Evolutionary conservation across 2,113 vertebrate genomes (phyloP).

Genomic region (Proterorhinus semilunaris): DNA sequence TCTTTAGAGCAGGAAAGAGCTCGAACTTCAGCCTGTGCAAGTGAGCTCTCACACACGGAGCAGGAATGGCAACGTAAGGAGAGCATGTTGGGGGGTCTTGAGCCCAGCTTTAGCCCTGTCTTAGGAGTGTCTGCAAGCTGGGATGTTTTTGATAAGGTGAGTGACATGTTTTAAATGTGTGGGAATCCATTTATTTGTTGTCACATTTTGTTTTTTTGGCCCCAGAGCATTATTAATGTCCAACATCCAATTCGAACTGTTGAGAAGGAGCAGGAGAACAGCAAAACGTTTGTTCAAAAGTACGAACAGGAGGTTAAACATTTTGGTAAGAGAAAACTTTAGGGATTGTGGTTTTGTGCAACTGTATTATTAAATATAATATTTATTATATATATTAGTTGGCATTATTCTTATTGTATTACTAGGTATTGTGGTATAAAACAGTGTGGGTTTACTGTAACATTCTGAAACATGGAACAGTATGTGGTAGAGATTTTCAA

Average conservation of each 20-base stretch:
- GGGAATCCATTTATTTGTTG: background rate
- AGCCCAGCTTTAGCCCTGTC: conserved; percentile 79
- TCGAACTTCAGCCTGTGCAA: conserved; percentile 79
- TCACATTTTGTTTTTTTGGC: conserved; percentile 9
- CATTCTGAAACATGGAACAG: too few species aligned
- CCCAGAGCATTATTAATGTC: conserved; percentile 92
- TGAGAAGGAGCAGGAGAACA: conserved; percentile 84
- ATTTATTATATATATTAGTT: background rate
- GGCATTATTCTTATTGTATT: too few species aligned
- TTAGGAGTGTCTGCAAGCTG: conserved; percentile 81
- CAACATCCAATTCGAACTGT: conserved; percentile 68
- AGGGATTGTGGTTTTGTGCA: background rate
- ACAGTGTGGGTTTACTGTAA: too few species aligned
- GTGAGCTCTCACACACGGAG: conserved; percentile 85
- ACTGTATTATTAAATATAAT: background rate
- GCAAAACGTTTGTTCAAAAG: conserved; percentile 86
- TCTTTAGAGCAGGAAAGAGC: conserved; percentile 90
- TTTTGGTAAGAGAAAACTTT: conserved; percentile 83
- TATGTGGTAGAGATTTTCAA: too few species aligned
- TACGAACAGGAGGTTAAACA: conserved; percentile 91
- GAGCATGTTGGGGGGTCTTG: conserved; percentile 82
- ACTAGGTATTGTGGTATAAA: too few species aligned
- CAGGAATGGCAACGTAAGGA: conserved; percentile 96
- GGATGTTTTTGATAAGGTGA: conserved; percentile 93
- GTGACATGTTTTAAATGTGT: background rate